Percentiles rank a stretch among this genome's conserved stretches.
These are phyloP conservation scores for Drosophila monieri DNA, from an alignment of 2,888 invertebrate genomes.

Conservation along the genomic window DNA sequence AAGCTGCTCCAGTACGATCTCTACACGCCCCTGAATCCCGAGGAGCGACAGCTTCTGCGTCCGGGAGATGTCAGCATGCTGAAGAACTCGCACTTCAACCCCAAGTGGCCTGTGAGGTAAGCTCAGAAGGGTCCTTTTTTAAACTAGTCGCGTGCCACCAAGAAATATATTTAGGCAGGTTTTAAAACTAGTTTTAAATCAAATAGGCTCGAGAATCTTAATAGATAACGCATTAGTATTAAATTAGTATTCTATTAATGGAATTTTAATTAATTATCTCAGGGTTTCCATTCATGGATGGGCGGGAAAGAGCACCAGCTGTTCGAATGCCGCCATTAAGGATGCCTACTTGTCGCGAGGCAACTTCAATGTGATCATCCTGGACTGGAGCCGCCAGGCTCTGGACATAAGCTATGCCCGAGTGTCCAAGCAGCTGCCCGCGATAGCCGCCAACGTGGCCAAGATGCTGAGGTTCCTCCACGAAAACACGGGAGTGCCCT, in stretches of 20 bases:
- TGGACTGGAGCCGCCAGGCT: slow-evolving; percentile 81
- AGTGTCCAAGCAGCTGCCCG: slow-evolving; percentile 71
- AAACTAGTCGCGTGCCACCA: background rate
- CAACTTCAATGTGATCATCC: slow-evolving; percentile 79
- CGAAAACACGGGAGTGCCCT: slow-evolving; percentile 61
- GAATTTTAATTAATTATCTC: background rate
- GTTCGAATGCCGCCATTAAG: slow-evolving; percentile 80
- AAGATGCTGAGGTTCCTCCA: slow-evolving; percentile 78
- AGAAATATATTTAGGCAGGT: background rate
- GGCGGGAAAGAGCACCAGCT: slow-evolving; percentile 72
- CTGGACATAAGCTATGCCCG: slow-evolving; percentile 72
- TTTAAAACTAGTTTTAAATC: background rate
- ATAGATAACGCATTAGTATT: background rate
- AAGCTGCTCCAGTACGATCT: slow-evolving; percentile 74
- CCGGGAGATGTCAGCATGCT: slow-evolving; percentile 64
- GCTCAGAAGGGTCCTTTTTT: background rate
- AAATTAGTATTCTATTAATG: too few species aligned
- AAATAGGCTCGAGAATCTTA: background rate
- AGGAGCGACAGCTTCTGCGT: slow-evolving; percentile 61
- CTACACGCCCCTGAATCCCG: slow-evolving; percentile 72
- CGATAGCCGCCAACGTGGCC: slow-evolving; percentile 73
- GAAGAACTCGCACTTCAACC: slow-evolving; percentile 72
- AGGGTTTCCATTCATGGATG: slow-evolving; percentile 81
- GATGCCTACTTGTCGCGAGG: slow-evolving; percentile 77
- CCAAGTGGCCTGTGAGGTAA: slow-evolving; percentile 80